These are phyloP conservation scores for Erannis defoliaria DNA, from an alignment of 2,888 invertebrate genomes.

Conservation along the genomic window DNA sequence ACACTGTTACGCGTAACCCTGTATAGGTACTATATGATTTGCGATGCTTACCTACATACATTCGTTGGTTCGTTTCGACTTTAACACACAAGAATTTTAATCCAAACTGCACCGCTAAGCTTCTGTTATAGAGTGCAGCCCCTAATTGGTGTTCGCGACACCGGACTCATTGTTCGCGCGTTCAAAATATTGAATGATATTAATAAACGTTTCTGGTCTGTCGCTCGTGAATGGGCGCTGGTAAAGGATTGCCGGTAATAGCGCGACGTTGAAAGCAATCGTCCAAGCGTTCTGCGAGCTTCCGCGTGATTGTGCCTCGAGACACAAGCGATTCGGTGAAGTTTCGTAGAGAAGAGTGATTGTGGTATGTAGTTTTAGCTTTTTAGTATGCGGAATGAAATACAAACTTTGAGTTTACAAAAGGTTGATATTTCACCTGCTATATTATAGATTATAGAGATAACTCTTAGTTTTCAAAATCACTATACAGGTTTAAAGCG, in stretches of 20 bases:
- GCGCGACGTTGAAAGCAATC: slow-evolving; percentile 66
- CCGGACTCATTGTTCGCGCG: slow-evolving; percentile 62
- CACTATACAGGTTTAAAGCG: too few relatives aligned
- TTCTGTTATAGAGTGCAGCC: slow-evolving; percentile 21
- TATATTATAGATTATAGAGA: too few relatives aligned
- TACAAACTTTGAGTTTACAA: too few relatives aligned
- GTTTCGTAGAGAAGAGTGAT: too few relatives aligned
- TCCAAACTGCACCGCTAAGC: slow-evolving; percentile 15
- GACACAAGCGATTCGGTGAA: slow-evolving; percentile 40
- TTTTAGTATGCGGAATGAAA: too few relatives aligned
- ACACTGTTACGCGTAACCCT: too few relatives aligned
- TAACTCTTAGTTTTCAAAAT: too few relatives aligned
- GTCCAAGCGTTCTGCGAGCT: slow-evolving; percentile 65
- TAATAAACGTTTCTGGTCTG: slow-evolving; percentile 74
- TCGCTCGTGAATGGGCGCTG: slow-evolving; percentile 75
- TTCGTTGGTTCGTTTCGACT: not conserved
- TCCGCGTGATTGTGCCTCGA: slow-evolving; percentile 60
- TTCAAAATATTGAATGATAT: slow-evolving; percentile 80
- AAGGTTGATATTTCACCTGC: too few relatives aligned
- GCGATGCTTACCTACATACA: not conserved
- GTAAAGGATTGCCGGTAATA: slow-evolving; percentile 79
- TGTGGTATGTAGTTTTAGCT: too few relatives aligned
- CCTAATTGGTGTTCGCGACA: slow-evolving; percentile 55
- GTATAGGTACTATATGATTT: too few relatives aligned
- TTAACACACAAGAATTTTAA: not conserved